Evolutionary conservation across 2,888 invertebrate genomes (phyloP), one percentile per base, ranked within the genome.

Genomic region (Trachelus stipa): DNA sequence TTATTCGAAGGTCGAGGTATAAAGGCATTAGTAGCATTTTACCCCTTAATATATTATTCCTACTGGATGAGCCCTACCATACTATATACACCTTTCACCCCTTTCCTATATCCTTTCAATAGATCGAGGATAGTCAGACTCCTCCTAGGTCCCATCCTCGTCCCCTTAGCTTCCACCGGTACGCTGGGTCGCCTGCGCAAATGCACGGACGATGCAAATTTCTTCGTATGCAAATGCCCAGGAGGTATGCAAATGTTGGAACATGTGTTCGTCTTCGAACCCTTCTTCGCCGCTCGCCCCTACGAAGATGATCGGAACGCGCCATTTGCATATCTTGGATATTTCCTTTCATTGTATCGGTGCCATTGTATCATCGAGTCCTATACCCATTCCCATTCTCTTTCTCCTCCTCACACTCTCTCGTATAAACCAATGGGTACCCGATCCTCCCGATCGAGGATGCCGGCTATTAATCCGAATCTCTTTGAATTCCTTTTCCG

Each of bases 331-430:
- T 91, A 91, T 91, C 91, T 91, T 90, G 90, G 90, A 91, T 90
- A 89, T 91, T 91, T 91, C 90, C 90, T 91, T 90, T 90, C 91
- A 90, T 90, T 91, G 91, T 91, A 89, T 90, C 87, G 87, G 84
- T 77, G 84, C 88, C 84, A 89, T 90, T 90, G 88, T 88, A 84
- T 86, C 85, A 81, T 84, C 87, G 85, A 84, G 69, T 76, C 75
- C 69, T 75, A 75, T 79, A 77, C 73, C 73, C 73, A 75, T n/a
- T 34, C 30, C 73, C 69, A 69, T 84, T 76, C 76, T 81, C 79
- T 76, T 78, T 82, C 84, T 83, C 77, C 30, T 68, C 12, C 34
- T 37, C 15, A 37, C 73, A 23, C 69, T 73, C 68, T 77, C 78
- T 81, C 83, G 85, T 85, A 85, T 87, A 86, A 83, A 77, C 74